Percentiles rank a stretch among this genome's conserved stretches.
Conservation (phyloP, 2,113 vertebrate species). For the Rhinopomastus cyanomelas region DNA sequence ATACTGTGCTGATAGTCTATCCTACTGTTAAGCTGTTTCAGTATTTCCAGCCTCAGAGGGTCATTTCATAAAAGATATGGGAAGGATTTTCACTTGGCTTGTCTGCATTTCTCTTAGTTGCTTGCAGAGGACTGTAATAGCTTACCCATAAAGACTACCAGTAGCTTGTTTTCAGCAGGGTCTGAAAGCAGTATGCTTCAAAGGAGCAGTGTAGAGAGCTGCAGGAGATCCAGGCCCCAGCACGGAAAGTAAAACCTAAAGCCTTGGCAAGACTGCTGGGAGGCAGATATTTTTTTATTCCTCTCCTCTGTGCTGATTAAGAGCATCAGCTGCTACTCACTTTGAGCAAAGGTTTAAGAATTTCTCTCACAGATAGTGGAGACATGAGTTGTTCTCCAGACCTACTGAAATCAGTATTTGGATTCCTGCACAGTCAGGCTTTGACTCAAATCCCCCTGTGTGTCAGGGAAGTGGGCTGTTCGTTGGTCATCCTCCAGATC, state of each 20-base stretch:
- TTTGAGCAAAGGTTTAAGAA: constrained; percentile 25
- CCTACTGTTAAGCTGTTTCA: constrained; percentile 12
- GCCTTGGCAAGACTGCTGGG: not conserved
- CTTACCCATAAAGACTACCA: not conserved
- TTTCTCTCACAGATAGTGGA: not conserved
- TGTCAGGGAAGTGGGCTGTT: not conserved
- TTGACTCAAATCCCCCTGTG: not conserved
- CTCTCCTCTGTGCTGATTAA: constrained; percentile 1
- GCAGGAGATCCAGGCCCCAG: not conserved
- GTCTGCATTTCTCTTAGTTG: not conserved
- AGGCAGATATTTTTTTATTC: not conserved
- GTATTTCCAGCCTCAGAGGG: not conserved
- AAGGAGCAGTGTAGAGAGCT: not conserved
- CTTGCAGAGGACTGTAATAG: not conserved
- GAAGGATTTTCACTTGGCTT: not conserved
- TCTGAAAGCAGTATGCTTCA: not conserved
- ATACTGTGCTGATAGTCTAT: not conserved
- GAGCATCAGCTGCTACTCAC: not conserved
- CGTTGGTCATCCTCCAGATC: not conserved
- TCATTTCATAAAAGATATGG: not conserved
- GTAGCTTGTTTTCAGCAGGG: not conserved
- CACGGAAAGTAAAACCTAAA: not conserved
- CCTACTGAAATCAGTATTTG: not conserved
- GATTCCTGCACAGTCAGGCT: not conserved
- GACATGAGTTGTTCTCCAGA: not conserved